phyloP scores from a whole-genome alignment of 2,888 invertebrate genomes.

The Orchestes rusci region DNA sequence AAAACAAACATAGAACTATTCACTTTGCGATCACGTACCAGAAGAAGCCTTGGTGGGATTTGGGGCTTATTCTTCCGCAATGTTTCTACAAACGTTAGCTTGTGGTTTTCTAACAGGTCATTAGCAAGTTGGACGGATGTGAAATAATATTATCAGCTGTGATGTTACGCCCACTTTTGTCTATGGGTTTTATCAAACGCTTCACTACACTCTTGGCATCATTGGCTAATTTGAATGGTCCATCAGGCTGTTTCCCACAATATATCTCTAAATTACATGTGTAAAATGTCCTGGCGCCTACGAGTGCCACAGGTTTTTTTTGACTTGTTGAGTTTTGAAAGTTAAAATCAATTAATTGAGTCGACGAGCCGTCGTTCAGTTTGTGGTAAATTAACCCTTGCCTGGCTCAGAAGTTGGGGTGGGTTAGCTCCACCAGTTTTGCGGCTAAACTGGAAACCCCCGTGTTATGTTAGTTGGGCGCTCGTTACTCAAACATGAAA shows the following conservation, averaged over 20 bases:
- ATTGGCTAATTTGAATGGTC: constrained; percentile 24
- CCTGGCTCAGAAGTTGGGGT: no score
- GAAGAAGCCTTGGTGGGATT: constrained; percentile 9
- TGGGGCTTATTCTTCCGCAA: constrained; percentile 27
- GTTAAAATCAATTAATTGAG: no score
- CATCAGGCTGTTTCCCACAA: constrained; percentile 25
- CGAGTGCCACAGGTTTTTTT: constrained; percentile 20
- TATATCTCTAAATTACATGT: constrained; percentile 27
- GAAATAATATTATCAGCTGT: constrained; percentile 27
- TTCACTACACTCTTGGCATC: constrained; percentile 20
- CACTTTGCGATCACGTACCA: constrained; percentile 9
- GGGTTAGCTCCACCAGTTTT: no score
- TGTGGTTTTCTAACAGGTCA: constrained; percentile 14
- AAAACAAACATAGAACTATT: neutral
- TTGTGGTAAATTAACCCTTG: no score
- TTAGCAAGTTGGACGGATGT: constrained; percentile 18
- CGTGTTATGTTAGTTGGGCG: no score
- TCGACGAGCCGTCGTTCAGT: no score
- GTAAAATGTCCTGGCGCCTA: constrained; percentile 23
- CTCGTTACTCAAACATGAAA: no score
- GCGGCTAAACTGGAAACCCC: no score
- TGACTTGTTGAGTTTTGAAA: no score
- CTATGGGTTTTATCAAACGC: constrained; percentile 21
- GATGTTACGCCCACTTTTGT: constrained; percentile 26
- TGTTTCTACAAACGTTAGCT: constrained; percentile 28